phyloP scores from a whole-genome alignment of 2,797 vertebrate genomes.

The Varecia variegata region DNA sequence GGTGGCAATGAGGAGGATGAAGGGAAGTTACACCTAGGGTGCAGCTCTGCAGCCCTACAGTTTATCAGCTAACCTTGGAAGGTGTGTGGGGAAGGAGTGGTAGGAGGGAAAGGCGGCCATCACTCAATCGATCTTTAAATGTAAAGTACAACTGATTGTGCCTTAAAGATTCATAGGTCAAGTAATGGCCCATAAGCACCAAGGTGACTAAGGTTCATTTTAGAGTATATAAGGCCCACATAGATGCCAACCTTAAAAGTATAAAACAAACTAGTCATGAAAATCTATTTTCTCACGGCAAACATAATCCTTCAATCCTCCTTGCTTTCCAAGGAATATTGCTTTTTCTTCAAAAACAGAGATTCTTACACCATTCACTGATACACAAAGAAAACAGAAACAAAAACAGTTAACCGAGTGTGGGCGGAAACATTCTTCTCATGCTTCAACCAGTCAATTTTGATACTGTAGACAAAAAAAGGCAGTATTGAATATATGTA shows the following conservation, averaged over 20 bases:
- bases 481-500: slow-evolving; percentile 83
- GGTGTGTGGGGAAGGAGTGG: neutral
- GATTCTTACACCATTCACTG: slow-evolving; percentile 64
- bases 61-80: slow-evolving; percentile 27
- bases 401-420: slow-evolving; percentile 66
- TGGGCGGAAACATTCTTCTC: slow-evolving; percentile 76
- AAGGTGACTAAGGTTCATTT: slow-evolving; percentile 81
- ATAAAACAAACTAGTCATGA: slow-evolving; percentile 70
- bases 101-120: slow-evolving; percentile 60
- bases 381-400: slow-evolving; percentile 67
- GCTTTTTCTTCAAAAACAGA: slow-evolving; percentile 84
- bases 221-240: slow-evolving; percentile 82
- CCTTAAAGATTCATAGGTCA: slow-evolving; percentile 78
- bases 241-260: slow-evolving; percentile 72
- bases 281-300: slow-evolving; percentile 55
- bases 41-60: slow-evolving; percentile 32
- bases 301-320: slow-evolving; percentile 66
- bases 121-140: slow-evolving; percentile 47
- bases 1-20: slow-evolving; percentile 27
- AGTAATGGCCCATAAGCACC: slow-evolving; percentile 82
- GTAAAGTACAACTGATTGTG: slow-evolving; percentile 78
- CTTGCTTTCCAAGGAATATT: slow-evolving; percentile 82
- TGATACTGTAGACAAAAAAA: slow-evolving; percentile 78
- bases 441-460: slow-evolving; percentile 76
- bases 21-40: neutral